A percentile compares a stretch with the other conserved stretches of the same genome.
These are phyloP conservation scores for Oreotrochilus melanogaster DNA, from an alignment of 2,113 vertebrate species.

Conservation along the genomic window DNA sequence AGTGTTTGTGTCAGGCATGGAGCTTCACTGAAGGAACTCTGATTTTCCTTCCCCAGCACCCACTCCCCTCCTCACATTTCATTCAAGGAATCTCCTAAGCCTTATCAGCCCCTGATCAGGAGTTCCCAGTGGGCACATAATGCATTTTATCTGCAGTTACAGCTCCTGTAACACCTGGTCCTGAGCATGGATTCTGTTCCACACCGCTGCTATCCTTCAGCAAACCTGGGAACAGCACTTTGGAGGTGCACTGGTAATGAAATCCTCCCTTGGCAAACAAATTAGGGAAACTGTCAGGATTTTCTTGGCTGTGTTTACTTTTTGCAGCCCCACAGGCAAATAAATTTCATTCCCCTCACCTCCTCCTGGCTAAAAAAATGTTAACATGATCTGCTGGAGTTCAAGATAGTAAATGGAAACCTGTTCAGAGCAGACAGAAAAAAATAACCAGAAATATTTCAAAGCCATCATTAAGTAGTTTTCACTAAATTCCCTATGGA, in stretches of 20 bases:
- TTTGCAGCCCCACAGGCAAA: background rate
- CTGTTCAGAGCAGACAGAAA: background rate
- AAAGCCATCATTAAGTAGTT: slow-evolving; percentile 3
- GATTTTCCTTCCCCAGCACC: slow-evolving; percentile 24
- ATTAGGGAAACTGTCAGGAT: slow-evolving; percentile 11
- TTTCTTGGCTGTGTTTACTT: background rate
- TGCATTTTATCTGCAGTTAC: slow-evolving; percentile 53
- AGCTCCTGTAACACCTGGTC: slow-evolving; percentile 36
- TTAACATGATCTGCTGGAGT: background rate
- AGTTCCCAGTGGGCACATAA: slow-evolving; percentile 20
- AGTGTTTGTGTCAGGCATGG: background rate
- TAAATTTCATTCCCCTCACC: background rate
- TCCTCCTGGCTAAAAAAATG: background rate
- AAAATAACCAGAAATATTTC: background rate
- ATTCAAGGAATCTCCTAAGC: slow-evolving; percentile 47
- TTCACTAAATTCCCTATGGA: background rate
- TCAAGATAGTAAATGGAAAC: background rate
- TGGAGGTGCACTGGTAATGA: slow-evolving; percentile 8
- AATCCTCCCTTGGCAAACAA: slow-evolving; percentile 32
- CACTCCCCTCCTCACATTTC: slow-evolving; percentile 38
- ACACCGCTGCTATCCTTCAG: slow-evolving; percentile 24
- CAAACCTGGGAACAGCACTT: slow-evolving; percentile 47
- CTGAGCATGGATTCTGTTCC: slow-evolving; percentile 41
- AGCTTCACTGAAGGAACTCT: slow-evolving; percentile 30
- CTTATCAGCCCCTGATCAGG: slow-evolving; percentile 39